Conservation (phyloP, 2,113 vertebrate genomes). For the Taxidea taxus region DNA sequence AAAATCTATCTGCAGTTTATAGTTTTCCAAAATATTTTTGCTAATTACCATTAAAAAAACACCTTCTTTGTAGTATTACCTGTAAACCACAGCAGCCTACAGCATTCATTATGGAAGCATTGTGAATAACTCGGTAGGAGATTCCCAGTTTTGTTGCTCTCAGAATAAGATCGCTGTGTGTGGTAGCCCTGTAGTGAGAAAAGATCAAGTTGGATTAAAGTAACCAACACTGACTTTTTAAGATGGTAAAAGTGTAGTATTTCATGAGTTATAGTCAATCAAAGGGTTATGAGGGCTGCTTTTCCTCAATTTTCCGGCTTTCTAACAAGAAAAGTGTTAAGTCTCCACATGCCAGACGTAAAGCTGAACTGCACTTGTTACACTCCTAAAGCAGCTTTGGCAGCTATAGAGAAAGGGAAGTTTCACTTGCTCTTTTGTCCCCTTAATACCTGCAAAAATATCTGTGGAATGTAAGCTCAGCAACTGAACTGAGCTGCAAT, state of each 20-base stretch:
- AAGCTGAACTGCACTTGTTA: neutral
- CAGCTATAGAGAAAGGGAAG: conserved; percentile 31
- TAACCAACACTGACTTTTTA: neutral
- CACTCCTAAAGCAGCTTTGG: conserved; percentile 21
- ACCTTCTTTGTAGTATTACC: conserved; percentile 78
- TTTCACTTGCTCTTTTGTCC: conserved; percentile 42
- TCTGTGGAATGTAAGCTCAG: conserved; percentile 32
- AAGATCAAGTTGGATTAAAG: conserved; percentile 6
- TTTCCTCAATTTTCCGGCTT: neutral
- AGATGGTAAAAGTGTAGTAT: conserved; percentile 3
- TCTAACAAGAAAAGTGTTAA: conserved; percentile 2
- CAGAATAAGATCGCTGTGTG: conserved; percentile 95
- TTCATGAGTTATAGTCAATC: conserved; percentile 22
- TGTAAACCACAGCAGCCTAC: conserved; percentile 97
- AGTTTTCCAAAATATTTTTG: conserved; percentile 24
- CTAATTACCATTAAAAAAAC: neutral
- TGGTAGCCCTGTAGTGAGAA: conserved; percentile 90
- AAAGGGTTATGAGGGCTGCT: neutral
- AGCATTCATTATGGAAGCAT: conserved; percentile 96
- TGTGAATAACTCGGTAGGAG: conserved; percentile 93
- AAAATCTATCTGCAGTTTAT: neutral
- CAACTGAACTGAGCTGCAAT: neutral
- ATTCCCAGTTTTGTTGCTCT: conserved; percentile 93
- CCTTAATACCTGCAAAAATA: conserved; percentile 26
- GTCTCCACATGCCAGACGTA: neutral